Percentiles rank a stretch among this genome's conserved stretches.
phyloP scores from a whole-genome alignment of 2,888 invertebrate genomes.

The Nymphalis polychloros region DNA sequence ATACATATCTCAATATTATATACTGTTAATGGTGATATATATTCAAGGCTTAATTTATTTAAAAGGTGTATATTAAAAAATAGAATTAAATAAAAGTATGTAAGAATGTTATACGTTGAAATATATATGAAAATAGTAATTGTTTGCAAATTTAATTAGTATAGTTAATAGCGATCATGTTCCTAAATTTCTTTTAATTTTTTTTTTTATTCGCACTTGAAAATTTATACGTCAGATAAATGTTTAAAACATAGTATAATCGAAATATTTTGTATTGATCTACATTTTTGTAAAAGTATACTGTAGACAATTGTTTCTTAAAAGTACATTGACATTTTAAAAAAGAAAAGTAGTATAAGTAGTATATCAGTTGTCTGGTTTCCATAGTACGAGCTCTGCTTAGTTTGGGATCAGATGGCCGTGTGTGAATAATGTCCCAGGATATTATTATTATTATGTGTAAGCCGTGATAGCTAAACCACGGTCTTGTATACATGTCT shows the following conservation, averaged over 20 bases:
- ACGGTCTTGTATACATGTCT: no score
- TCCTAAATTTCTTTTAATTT: slow-evolving; percentile 4
- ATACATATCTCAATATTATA: slow-evolving; percentile 5
- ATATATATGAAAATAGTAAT: background rate
- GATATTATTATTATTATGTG: no score
- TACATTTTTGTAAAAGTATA: slow-evolving; percentile 28
- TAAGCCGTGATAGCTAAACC: no score
- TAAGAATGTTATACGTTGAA: no score
- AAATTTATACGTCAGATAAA: background rate
- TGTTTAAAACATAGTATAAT: slow-evolving; percentile 11
- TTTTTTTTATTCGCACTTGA: background rate
- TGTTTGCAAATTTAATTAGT: background rate
- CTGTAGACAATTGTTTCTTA: slow-evolving; percentile 18
- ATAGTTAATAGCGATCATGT: background rate
- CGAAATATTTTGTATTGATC: slow-evolving; percentile 16
- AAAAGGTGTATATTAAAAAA: background rate
- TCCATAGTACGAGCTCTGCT: no score
- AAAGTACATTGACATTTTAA: slow-evolving; percentile 1
- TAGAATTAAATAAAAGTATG: background rate
- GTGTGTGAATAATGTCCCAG: no score
- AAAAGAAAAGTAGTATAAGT: no score
- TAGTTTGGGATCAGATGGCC: no score
- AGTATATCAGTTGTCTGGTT: no score
- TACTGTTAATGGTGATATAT: background rate
- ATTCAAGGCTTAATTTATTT: background rate